phyloP scores from a whole-genome alignment of 2,888 invertebrate species.

The Drosophila eohydei region DNA sequence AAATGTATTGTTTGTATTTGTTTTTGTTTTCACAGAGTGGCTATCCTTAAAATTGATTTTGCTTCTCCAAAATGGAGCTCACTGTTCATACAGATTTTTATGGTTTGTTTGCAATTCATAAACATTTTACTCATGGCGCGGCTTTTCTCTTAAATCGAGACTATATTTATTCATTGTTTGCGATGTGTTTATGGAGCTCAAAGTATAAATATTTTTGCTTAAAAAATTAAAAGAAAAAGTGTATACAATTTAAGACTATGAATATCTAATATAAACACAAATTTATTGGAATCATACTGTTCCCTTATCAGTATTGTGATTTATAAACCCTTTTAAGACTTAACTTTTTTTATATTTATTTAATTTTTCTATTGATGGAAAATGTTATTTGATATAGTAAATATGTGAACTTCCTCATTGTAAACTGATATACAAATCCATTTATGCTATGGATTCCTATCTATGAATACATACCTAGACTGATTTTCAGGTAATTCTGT shows the following conservation, averaged over 20 bases:
- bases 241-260: no score
- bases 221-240: neutral
- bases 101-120: neutral
- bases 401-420: no score
- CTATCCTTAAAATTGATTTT: neutral
- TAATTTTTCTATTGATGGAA: no score
- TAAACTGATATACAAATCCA: no score
- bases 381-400: no score
- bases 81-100: neutral
- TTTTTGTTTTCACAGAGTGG: neutral
- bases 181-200: neutral
- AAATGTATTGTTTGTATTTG: neutral
- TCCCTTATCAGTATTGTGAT: neutral
- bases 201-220: neutral
- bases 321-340: neutral
- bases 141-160: neutral
- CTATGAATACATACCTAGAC: neutral
- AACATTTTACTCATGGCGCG: neutral
- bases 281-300: neutral
- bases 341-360: neutral
- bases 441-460: neutral
- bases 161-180: neutral
- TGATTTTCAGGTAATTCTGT: neutral
- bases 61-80: neutral
- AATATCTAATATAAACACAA: no score